Percentiles rank a stretch among this genome's conserved stretches.
These are phyloP conservation scores for Myotis brandtii DNA, from an alignment of 2,113 vertebrate genomes.

Conservation along the genomic window DNA sequence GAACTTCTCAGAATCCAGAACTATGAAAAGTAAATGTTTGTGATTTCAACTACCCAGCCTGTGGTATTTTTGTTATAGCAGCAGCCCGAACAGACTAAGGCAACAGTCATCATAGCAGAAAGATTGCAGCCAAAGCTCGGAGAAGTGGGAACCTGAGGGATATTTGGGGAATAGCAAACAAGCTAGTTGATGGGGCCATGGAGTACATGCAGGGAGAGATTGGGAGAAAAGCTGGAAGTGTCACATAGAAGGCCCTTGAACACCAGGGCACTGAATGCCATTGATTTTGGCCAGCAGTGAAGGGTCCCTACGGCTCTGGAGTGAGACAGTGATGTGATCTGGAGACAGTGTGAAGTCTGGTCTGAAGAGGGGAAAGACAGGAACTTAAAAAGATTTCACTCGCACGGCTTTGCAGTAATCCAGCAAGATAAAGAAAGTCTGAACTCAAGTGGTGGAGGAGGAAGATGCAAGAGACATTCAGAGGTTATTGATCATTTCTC, in stretches of 20 bases:
- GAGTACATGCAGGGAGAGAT: neutral
- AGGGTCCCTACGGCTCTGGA: constrained; percentile 11
- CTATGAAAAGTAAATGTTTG: neutral
- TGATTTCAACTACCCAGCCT: neutral
- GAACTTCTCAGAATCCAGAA: neutral
- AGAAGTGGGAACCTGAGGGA: neutral
- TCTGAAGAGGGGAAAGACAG: constrained; percentile 16
- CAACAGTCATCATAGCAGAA: neutral
- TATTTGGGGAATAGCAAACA: neutral
- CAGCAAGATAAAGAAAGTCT: constrained; percentile 63
- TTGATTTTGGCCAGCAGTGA: neutral
- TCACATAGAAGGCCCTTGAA: neutral
- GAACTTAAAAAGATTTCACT: constrained; percentile 48
- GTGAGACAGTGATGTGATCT: neutral
- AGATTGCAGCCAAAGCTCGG: neutral
- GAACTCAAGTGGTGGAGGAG: neutral
- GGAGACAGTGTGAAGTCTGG: neutral
- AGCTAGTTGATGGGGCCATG: neutral
- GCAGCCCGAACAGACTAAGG: neutral
- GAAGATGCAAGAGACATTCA: neutral
- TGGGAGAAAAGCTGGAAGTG: neutral
- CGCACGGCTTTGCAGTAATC: constrained; percentile 12
- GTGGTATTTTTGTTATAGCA: neutral
- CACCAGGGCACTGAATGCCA: neutral
- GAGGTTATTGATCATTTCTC: constrained; percentile 47